Conservation (phyloP, 2,797 vertebrate species). For the Macropodus opercularis region DNA sequence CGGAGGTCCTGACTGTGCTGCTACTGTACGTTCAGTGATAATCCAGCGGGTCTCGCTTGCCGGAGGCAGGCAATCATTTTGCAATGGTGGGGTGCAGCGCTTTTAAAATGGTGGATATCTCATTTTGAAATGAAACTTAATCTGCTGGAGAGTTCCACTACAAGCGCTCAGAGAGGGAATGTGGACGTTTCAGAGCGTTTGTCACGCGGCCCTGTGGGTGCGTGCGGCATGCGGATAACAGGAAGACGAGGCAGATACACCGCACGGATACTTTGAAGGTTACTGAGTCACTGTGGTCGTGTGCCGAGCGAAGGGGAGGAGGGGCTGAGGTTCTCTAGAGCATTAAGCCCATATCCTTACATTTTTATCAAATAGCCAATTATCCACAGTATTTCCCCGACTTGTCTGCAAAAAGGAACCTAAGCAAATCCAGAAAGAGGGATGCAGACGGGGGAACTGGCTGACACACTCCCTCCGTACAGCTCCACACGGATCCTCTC, state of each 20-base stretch:
- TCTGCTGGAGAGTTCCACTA: conserved; percentile 58
- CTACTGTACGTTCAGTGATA: conserved; percentile 25
- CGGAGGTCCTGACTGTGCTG: conserved; percentile 30
- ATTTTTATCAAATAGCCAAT: conserved; percentile 41
- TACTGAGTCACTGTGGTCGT: conserved; percentile 53
- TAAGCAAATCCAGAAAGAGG: conserved; percentile 2
- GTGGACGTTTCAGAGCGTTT: conserved; percentile 49
- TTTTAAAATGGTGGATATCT: conserved; percentile 59
- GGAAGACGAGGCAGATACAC: conserved; percentile 30
- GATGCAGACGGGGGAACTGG: neutral
- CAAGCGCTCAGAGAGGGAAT: conserved; percentile 49
- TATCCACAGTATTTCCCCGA: conserved; percentile 48
- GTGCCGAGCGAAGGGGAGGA: conserved; percentile 1
- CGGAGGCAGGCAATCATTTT: conserved; percentile 40
- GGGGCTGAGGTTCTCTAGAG: conserved; percentile 7
- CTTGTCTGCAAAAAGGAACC: conserved; percentile 27
- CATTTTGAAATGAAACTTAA: conserved; percentile 65
- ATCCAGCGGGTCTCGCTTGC: conserved; percentile 41
- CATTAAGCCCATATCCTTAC: conserved; percentile 41
- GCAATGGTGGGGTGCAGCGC: conserved; percentile 10
- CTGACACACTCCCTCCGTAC: neutral
- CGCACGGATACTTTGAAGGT: conserved; percentile 55
- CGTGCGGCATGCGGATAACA: conserved; percentile 45
- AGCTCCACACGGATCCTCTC: neutral
- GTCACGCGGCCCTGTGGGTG: conserved; percentile 55